Percentiles rank a stretch among this genome's conserved stretches.
These are phyloP conservation scores for Tanaodytes sp. DNA, from an alignment of 2,888 invertebrate species.

Conservation along the genomic window DNA sequence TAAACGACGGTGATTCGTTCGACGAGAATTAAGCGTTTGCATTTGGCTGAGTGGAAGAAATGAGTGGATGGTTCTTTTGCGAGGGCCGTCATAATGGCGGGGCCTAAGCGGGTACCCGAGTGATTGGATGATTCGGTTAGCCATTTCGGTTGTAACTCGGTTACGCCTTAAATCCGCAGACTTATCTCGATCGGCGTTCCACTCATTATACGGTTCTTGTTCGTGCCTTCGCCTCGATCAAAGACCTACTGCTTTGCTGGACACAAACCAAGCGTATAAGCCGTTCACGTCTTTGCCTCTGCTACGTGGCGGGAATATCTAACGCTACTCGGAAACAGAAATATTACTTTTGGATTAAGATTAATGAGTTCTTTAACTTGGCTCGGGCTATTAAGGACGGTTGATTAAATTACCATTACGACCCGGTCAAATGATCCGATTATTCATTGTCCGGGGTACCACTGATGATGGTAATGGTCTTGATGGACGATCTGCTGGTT, in stretches of 20 bases:
- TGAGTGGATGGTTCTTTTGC: not conserved
- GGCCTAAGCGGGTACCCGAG: conserved; percentile 48
- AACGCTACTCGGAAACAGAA: conserved; percentile 31
- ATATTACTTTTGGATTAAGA: conserved; percentile 46
- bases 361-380: conserved; percentile 30
- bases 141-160: conserved; percentile 66
- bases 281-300: conserved; percentile 36
- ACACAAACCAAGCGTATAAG: conserved; percentile 34
- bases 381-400: not conserved
- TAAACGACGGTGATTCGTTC: no score
- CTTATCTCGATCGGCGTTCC: conserved; percentile 57
- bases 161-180: conserved; percentile 67
- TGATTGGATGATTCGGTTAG: conserved; percentile 69
- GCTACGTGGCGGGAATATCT: conserved; percentile 38
- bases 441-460: no score
- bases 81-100: conserved; percentile 44
- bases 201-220: conserved; percentile 40
- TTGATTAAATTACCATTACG: no score
- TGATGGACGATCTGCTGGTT: no score
- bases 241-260: conserved; percentile 57
- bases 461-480: no score
- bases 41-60: no score
- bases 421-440: no score
- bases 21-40: no score
- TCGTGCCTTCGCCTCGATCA: conserved; percentile 52